These are phyloP conservation scores for Danaus plexippus DNA, from an alignment of 1,140 invertebrate species.

Conservation along the genomic window DNA sequence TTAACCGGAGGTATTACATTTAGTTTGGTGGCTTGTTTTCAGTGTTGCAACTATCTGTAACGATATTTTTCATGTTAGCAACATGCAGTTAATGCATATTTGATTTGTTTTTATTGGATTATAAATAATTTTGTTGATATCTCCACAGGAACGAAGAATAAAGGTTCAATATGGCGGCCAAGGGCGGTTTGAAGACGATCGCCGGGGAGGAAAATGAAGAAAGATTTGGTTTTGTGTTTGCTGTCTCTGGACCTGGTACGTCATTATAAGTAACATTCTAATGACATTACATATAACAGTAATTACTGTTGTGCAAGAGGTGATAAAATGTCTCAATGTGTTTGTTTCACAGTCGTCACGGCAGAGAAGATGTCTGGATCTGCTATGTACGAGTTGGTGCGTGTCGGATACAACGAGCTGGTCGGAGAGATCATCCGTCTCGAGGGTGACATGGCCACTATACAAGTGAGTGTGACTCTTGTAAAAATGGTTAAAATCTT, in stretches of 20 bases:
- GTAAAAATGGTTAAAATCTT: neutral
- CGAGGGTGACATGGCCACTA: slow-evolving; percentile 99
- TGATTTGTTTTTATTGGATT: slow-evolving; percentile 20
- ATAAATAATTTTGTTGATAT: neutral
- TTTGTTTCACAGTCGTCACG: slow-evolving; percentile 86
- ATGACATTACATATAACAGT: too few relatives aligned
- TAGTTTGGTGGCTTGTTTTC: too few relatives aligned
- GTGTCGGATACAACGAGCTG: slow-evolving; percentile 97
- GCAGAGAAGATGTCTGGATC: slow-evolving; percentile 99
- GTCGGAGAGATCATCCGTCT: slow-evolving; percentile 99
- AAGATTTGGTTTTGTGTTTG: slow-evolving; percentile 95
- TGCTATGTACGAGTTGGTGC: slow-evolving; percentile 99
- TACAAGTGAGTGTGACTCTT: slow-evolving; percentile 79
- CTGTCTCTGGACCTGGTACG: slow-evolving; percentile 97
- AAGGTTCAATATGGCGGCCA: slow-evolving; percentile 55
- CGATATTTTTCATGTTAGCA: neutral
- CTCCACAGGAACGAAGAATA: slow-evolving; percentile 25
- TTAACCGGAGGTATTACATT: too few relatives aligned
- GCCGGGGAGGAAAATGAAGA: slow-evolving; percentile 89
- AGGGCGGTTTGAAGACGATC: slow-evolving; percentile 80
- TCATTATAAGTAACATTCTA: slow-evolving; percentile 20
- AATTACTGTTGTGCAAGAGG: too few relatives aligned
- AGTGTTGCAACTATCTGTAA: too few relatives aligned
- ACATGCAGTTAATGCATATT: slow-evolving; percentile 3
- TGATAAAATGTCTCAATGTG: neutral